These are phyloP conservation scores for Chelonoidis abingdonii DNA, from an alignment of 2,113 vertebrate species.

Conservation along the genomic window DNA sequence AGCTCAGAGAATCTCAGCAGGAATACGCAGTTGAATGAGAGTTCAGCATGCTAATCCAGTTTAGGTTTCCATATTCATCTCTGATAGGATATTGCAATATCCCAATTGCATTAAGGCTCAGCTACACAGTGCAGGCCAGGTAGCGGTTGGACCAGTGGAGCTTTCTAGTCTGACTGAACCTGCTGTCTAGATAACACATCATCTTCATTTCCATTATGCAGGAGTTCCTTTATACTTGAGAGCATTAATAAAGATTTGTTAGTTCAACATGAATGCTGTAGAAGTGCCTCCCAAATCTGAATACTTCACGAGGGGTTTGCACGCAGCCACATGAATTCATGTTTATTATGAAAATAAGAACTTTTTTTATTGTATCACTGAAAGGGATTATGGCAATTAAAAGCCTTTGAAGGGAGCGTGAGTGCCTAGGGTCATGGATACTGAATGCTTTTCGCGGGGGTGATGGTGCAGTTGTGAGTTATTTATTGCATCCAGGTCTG, in stretches of 20 bases:
- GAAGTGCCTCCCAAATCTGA: slow-evolving; percentile 1
- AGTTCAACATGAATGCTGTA: slow-evolving; percentile 14
- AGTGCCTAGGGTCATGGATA: neutral
- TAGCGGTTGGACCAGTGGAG: slow-evolving; percentile 22
- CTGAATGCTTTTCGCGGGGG: neutral
- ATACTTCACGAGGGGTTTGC: neutral
- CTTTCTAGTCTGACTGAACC: slow-evolving; percentile 23
- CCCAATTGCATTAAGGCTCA: neutral
- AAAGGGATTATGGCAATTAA: neutral
- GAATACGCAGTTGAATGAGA: neutral
- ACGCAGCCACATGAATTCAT: neutral
- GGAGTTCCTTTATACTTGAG: neutral
- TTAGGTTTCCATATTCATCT: neutral
- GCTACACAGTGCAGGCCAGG: neutral
- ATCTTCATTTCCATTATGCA: slow-evolving; percentile 36
- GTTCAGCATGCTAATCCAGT: neutral
- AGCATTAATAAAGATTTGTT: slow-evolving; percentile 25
- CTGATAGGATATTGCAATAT: fast-evolving
- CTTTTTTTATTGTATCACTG: neutral
- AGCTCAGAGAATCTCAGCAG: neutral
- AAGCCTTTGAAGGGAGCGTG: neutral
- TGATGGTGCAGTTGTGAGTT: neutral
- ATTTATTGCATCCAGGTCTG: neutral
- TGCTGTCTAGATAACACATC: slow-evolving; percentile 14
- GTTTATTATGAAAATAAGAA: neutral